Evolutionary conservation across 1,140 invertebrate genomes (phyloP).

Genomic region (Rhopalosiphum maidis): DNA sequence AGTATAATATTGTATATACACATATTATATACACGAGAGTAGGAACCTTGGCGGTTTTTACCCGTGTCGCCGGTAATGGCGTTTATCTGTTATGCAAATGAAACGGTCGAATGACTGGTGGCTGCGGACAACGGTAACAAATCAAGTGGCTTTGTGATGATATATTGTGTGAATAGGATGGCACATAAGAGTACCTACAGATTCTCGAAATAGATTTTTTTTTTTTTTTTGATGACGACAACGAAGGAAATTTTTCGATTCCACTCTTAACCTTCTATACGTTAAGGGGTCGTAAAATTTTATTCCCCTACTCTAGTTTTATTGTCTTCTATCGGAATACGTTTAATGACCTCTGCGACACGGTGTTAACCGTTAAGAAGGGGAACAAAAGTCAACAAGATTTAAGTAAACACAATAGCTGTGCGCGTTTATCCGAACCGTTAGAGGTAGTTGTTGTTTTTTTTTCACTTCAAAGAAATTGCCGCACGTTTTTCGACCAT

Average conservation of each 20-base stretch:
- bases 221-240: conserved; percentile 5
- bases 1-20: conserved; percentile 1
- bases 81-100: conserved; percentile 57
- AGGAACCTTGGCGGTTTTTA: conserved; percentile 49
- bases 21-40: neutral
- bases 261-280: no score
- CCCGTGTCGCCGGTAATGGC: conserved; percentile 47
- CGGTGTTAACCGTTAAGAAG: conserved; percentile 49
- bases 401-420: conserved; percentile 48
- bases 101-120: conserved; percentile 16
- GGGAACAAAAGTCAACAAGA: conserved; percentile 46
- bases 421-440: conserved; percentile 35
- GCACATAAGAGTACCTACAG: neutral
- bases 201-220: neutral
- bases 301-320: conserved; percentile 42
- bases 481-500: conserved; percentile 47
- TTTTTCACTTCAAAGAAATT: conserved; percentile 56
- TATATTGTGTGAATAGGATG: conserved; percentile 31
- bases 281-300: conserved; percentile 41
- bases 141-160: conserved; percentile 51
- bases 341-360: conserved; percentile 54
- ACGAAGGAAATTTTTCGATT: conserved; percentile 23
- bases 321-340: conserved; percentile 43
- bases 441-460: conserved; percentile 36
- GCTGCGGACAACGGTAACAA: conserved; percentile 45